Base-by-base conservation (phyloP, 2,113 vertebrate genomes). In the Calidris pygmaea region DNA sequence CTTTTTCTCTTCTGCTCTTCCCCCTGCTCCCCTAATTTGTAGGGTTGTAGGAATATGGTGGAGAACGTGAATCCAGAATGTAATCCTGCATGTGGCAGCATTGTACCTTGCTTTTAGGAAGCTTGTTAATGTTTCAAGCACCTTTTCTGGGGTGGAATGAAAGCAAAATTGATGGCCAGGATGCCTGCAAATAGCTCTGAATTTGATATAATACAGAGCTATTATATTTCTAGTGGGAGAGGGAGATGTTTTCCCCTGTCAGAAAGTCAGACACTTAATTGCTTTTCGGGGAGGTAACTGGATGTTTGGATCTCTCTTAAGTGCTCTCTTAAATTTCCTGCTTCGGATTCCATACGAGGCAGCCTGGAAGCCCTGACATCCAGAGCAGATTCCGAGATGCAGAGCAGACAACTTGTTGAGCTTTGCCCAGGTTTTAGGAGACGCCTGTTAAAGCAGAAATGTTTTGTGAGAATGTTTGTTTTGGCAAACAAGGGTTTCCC, bases 61-160 rank as follows among this genome's bases (percentile, higher is more conserved):
- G 30, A 41, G 48, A 12, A 26, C 9, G 10, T 47, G 45, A 93
- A 41, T 74, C 71, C 66, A 79, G 71, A 74, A 29, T 63, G 32
- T 62, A 87, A 65, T 85, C 62, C 89, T 87, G 67, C 81, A 55
- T 87, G 66, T 87, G 87, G 85, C 87, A 93, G 62, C 81, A 39
- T 27, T 62, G 62, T 73, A 58, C 71, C 37, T 91, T 62, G 41
- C 41, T 71, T 91, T 79, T 76, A 62, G 66, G 24, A 75, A 52
- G 24, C 59, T 15, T 55, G 0, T 7, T 47, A 18, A 20, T 48
- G 39, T 76, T 96, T 81, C 50, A 19, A 45, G 43, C 19, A 63
- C 50, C 41, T 85, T 95, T 95, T 83, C n/a, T 91, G 59, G n/a
- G 34, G 1, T 82, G 34, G 68, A 70, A 32, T 18, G 37, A 52